Base-by-base conservation (phyloP, 2,888 invertebrate species). In the Zygaena filipendulae region DNA sequence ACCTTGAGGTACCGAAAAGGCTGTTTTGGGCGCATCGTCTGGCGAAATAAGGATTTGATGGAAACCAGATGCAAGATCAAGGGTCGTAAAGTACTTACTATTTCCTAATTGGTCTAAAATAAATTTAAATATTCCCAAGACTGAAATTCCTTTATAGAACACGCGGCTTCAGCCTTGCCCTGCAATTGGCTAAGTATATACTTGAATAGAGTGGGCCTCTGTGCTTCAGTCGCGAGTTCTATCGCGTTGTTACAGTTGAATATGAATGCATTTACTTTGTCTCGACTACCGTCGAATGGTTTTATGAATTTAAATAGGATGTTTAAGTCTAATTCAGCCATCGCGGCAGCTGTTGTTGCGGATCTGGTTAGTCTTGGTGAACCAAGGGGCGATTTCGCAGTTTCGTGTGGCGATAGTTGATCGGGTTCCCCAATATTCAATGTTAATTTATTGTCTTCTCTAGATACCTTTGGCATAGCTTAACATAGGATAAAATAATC, bases 1-100 rank as follows among this genome's bases (percentile, higher is more conserved):
- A 2, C 38, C 41, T 25, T 38, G 23, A 10, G 37, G 38, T 1
- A 43, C 30, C 7, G 22, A 30, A 13, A 47, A 45, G 4, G 42
- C 41, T 2, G 43, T 41, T 33, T 47, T 44, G 2, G 20, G 8
- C 3, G 13, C 10, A n/a, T 41, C 39, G 5, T 30, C 5, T 3
- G 27, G 25, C 6, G 8, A 3, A 12, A 41, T 24, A 10, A 19
- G 9, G 4, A 34, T 36, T 25, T 38, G 39, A 12, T 36, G 38
- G 27, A 31, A 33, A 1, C 38, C 39, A 3, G 35, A 34, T 4
- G 37, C 27, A 1, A 42, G 30, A 14, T 40, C 39, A 3, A 42
- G 20, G 6, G 39, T 41, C 4, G 36, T 26, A 6, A 45, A 43
- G 11, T 41, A 39, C n/a, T n/a, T n/a, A n/a, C n/a, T n/a, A n/a